A percentile compares a stretch with the other conserved stretches of the same genome.
Conservation (phyloP, 23 tunicate species). For the Styela clava region DNA sequence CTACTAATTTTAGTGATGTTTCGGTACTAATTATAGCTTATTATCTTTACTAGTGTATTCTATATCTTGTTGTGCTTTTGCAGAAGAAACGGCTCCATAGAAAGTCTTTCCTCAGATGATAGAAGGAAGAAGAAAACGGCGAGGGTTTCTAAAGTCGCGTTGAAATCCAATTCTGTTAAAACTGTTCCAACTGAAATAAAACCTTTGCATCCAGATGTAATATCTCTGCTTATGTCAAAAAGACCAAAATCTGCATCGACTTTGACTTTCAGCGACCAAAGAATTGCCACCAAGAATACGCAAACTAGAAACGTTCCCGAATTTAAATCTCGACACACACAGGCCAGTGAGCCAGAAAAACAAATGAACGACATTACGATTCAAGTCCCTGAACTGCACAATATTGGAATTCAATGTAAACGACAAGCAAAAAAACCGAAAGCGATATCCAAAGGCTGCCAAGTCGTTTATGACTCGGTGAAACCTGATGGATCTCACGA, state of each 20-base stretch:
- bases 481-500: no score
- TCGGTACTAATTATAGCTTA: no score
- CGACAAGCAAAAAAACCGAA: neutral
- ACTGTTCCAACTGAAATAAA: neutral
- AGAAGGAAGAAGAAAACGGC: neutral
- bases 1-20: no score
- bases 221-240: neutral
- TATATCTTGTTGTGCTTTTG: no score
- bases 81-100: neutral
- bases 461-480: neutral
- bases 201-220: neutral
- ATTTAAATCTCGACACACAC: neutral
- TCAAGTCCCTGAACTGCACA: neutral
- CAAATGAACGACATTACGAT: neutral
- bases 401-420: slow-evolving; percentile 4
- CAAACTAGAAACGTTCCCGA: neutral
- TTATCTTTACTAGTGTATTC: no score
- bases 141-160: no score
- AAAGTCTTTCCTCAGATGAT: neutral
- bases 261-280: neutral
- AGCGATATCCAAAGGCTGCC: neutral
- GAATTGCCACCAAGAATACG: neutral
- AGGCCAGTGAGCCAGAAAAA: neutral
- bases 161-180: neutral
- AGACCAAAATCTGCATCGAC: neutral